phyloP scores from a whole-genome alignment of 2,113 vertebrate species.

The Bostrychus sinensis region DNA sequence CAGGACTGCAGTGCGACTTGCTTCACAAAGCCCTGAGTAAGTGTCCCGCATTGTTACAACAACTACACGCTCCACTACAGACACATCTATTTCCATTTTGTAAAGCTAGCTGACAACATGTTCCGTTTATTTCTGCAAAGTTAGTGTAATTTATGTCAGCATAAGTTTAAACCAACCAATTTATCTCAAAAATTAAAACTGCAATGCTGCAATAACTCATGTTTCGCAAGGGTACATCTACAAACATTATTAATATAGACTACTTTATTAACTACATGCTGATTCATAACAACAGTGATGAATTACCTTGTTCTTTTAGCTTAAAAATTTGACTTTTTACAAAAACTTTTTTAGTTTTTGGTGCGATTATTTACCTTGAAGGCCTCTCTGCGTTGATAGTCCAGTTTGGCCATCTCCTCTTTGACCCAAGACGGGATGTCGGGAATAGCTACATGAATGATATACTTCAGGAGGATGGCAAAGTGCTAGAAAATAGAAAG shows the following conservation, averaged over 20 bases:
- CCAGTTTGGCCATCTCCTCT: slow-evolving; percentile 95
- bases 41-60: slow-evolving; percentile 3
- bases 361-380: slow-evolving; percentile 85
- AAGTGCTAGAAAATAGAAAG: slow-evolving; percentile 84
- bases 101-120: neutral
- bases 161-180: slow-evolving; percentile 1
- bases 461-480: slow-evolving; percentile 90
- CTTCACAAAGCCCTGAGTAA: slow-evolving; percentile 23
- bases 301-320: neutral
- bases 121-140: neutral
- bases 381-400: slow-evolving; percentile 93
- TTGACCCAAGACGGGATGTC: slow-evolving; percentile 93
- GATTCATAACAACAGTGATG: neutral
- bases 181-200: neutral
- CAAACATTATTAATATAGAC: neutral
- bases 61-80: neutral
- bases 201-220: slow-evolving; percentile 10
- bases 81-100: neutral
- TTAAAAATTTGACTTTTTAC: neutral
- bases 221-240: neutral
- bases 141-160: neutral
- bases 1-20: slow-evolving; percentile 27
- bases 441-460: slow-evolving; percentile 93
- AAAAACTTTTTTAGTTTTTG: neutral
- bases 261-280: neutral